Evolutionary conservation across 2,113 vertebrate genomes (phyloP).

Genomic region (Silurus glanis): DNA sequence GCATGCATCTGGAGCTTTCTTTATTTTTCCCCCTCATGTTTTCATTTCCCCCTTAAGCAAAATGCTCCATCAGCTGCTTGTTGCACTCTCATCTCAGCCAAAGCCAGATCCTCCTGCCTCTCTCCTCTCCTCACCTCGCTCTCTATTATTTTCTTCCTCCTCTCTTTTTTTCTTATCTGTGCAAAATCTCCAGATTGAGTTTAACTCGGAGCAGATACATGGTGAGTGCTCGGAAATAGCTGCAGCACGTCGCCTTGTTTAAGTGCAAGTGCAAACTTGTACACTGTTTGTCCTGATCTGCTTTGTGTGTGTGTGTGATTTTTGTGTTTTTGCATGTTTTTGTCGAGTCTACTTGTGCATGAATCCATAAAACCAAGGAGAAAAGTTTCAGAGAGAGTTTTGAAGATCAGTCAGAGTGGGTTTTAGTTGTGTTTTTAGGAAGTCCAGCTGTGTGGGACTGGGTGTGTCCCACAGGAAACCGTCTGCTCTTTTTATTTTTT

Average conservation of each 20-base stretch:
- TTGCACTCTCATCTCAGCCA: conserved; percentile 43
- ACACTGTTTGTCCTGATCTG: conserved; percentile 23
- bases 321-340: conserved; percentile 38
- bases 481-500: background rate
- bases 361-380: background rate
- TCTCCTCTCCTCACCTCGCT: conserved; percentile 39
- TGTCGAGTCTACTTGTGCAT: background rate
- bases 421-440: background rate
- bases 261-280: conserved; percentile 36
- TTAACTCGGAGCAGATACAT: conserved; percentile 77
- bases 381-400: background rate
- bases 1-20: background rate
- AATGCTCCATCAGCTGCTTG: conserved; percentile 12
- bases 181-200: conserved; percentile 72
- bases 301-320: background rate
- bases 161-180: conserved; percentile 56
- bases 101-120: conserved; percentile 17
- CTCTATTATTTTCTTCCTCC: conserved; percentile 61
- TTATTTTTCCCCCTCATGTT: conserved; percentile 42
- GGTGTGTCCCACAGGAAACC: conserved; percentile 43
- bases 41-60: conserved; percentile 39
- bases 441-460: background rate
- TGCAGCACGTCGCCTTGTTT: conserved; percentile 22
- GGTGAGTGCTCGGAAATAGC: conserved; percentile 68
- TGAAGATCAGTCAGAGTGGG: background rate